Base-by-base conservation (phyloP, 2,888 invertebrate genomes). In the Pterostichus niger region DNA sequence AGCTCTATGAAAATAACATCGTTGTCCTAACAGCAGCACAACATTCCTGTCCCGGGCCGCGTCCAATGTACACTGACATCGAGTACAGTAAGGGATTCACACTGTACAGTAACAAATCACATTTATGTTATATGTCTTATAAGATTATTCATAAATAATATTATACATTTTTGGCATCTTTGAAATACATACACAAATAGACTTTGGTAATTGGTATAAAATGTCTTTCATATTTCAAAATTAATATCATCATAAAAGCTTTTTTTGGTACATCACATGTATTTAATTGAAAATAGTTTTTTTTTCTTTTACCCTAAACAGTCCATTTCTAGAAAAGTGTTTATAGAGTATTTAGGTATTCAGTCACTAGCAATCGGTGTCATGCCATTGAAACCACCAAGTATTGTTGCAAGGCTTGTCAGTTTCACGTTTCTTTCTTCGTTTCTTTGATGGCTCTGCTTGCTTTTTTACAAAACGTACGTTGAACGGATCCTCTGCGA, bases 401-500 rank as follows among this genome's bases (percentile, higher is more conserved):
- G 87, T 85, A 64, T 88, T 88, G 84, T 88, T 89, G 84, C 88
- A 87, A 33, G 85, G 85, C 64, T 82, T 82, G 46, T 87, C 88
- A 56, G 88, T 88, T 78, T 92, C 92, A 90, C 94, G 92, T 93
- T 94, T 94, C 91, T 94, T 93, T 87, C 95, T 93, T 84, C 95
- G 92, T 84, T 94, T 93, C 89, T 95, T 94, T 84, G 94, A 92
- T 86, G 94, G 92, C 85, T 94, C 94, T 40, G 92, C 92, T 87
- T 95, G 94, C 90, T 95, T 96, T 91, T 96, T 97, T 56, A 95
- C 93, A 89, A 98, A 97, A 88, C 96, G 94, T 84, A 99, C 94
- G 91, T 98, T 98, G 91, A 96, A 97, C 6, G 98, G 98, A 91
- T 98, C 98, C 91, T 98, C 98, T 79, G 98, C 97, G 78, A 98